A percentile compares a stretch with the other conserved stretches of the same genome.
These are phyloP conservation scores for Alfaro cultratus DNA, from an alignment of 2,797 vertebrate genomes.

Conservation along the genomic window DNA sequence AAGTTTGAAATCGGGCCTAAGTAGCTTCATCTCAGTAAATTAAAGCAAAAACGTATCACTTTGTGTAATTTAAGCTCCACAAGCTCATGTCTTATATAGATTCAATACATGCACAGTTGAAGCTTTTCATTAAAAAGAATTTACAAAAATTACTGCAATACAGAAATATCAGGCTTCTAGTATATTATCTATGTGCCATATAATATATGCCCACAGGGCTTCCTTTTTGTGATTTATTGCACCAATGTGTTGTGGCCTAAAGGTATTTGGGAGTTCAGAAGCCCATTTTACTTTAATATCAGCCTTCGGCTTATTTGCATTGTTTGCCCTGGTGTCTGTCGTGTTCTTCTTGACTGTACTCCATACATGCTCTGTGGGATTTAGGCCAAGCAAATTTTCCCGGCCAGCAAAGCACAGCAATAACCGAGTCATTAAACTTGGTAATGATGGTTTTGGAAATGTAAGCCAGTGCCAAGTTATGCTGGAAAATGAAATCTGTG, in stretches of 20 bases:
- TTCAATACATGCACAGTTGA: too few relatives aligned
- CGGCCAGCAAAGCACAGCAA: neutral
- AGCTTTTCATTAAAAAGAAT: neutral
- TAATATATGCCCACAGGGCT: too few relatives aligned
- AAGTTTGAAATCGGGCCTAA: neutral
- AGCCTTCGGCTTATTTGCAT: neutral
- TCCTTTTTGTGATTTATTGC: neutral
- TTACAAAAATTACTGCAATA: neutral
- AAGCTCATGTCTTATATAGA: too few relatives aligned
- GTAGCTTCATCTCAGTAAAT: neutral
- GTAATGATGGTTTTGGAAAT: neutral
- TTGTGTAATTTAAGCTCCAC: neutral
- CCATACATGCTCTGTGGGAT: neutral
- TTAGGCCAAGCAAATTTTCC: neutral
- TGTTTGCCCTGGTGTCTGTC: neutral
- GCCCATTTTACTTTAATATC: neutral
- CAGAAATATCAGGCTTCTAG: neutral
- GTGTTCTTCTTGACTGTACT: neutral
- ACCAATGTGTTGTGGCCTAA: neutral
- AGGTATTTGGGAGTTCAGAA: neutral
- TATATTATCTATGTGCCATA: neutral
- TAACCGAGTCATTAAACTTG: neutral
- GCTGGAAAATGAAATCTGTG: neutral
- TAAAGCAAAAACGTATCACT: neutral
- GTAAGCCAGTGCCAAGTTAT: neutral